Evolutionary conservation across 64 coral and sea anemone genomes (phyloP).

Genomic region (Stylophora pistillata): DNA sequence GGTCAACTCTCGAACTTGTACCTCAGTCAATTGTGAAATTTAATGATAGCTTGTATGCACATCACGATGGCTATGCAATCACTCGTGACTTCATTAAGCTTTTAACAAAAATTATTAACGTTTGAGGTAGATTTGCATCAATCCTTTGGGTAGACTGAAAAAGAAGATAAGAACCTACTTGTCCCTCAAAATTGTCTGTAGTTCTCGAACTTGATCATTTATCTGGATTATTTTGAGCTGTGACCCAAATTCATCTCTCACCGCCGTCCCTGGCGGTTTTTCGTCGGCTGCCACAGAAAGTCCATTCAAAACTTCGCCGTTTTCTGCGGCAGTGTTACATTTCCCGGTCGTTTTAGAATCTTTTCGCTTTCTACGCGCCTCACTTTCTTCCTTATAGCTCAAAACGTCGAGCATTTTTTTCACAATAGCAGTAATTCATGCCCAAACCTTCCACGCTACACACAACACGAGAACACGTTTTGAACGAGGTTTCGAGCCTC

Average conservation of each 20-base stretch:
- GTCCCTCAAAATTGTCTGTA: slow-evolving; percentile 95
- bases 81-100: too few relatives aligned
- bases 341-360: background rate
- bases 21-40: too few relatives aligned
- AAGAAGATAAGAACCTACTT: slow-evolving; percentile 51
- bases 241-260: slow-evolving; percentile 65
- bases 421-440: background rate
- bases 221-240: slow-evolving; percentile 86
- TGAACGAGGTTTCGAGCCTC: background rate
- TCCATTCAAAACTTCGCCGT: slow-evolving; percentile 7
- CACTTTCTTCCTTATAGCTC: background rate
- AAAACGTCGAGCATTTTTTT: slow-evolving; percentile 13
- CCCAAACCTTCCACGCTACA: background rate
- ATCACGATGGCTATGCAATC: too few relatives aligned
- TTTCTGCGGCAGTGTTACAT: slow-evolving; percentile 7
- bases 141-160: background rate
- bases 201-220: slow-evolving; percentile 91
- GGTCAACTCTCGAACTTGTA: too few relatives aligned
- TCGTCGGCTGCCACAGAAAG: background rate
- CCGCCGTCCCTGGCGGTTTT: slow-evolving; percentile 12
- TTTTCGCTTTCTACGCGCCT: background rate
- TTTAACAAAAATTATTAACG: too few relatives aligned
- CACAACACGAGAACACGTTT: background rate
- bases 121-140: too few relatives aligned
- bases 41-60: too few relatives aligned